Conservation (phyloP, 2,113 vertebrate species). For the Triplophysa rosa region DNA sequence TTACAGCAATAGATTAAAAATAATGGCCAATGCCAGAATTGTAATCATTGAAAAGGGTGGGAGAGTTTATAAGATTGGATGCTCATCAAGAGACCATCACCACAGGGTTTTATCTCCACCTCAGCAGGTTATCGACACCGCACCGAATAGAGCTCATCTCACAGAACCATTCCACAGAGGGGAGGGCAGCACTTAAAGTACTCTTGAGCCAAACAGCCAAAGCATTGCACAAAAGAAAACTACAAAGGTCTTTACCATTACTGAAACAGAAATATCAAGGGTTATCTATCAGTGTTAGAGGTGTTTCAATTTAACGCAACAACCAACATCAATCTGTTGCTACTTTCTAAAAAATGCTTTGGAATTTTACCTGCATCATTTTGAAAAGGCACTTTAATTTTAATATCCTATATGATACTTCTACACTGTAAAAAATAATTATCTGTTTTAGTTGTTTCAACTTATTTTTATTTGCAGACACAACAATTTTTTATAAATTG, state of each 20-base stretch:
- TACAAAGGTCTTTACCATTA: conserved; percentile 3
- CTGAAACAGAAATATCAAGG: not conserved
- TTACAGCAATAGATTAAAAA: not conserved
- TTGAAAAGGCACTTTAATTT: not conserved
- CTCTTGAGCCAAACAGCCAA: conserved; percentile 15
- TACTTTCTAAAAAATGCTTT: not conserved
- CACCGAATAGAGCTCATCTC: conserved; percentile 1
- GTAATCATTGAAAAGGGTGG: not conserved
- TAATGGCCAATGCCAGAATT: not conserved
- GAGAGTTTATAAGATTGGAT: not conserved
- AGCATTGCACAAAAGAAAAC: not conserved
- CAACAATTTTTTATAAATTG: too few species aligned
- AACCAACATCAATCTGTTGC: not conserved
- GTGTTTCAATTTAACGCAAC: not conserved
- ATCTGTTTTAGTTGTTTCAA: too few species aligned
- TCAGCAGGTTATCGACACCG: not conserved
- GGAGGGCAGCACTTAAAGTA: conserved; percentile 10
- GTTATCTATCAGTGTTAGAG: not conserved
- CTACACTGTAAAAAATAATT: too few species aligned
- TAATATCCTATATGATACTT: too few species aligned
- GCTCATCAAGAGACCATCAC: conserved; percentile 1
- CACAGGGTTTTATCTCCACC: not conserved
- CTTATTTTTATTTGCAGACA: too few species aligned
- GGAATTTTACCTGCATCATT: not conserved
- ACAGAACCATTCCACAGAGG: conserved; percentile 1